phyloP scores from a whole-genome alignment of 2,113 vertebrate genomes.

The Xenotilapia leptura region DNA sequence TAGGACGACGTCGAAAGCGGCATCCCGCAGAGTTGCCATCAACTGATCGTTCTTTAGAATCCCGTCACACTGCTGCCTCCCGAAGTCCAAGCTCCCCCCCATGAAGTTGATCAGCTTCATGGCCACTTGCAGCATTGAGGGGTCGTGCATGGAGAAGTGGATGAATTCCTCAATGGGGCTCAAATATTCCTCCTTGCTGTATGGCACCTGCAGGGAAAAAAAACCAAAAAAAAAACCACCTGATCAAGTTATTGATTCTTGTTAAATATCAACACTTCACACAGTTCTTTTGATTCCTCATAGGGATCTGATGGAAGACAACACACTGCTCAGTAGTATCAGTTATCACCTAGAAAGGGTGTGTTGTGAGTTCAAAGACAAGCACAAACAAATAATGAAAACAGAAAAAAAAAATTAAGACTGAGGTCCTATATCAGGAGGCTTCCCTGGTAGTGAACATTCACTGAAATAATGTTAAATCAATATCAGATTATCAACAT shows the following conservation, averaged over 20 bases:
- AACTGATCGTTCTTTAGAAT: background rate
- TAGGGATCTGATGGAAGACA: background rate
- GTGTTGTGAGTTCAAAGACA: background rate
- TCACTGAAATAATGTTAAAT: background rate
- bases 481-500: background rate
- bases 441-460: background rate
- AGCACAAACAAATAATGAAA: background rate
- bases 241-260: background rate
- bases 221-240: background rate
- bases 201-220: background rate
- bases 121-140: background rate
- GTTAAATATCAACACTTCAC: background rate
- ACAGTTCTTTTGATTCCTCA: background rate
- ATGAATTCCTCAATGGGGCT: background rate
- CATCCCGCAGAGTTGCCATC: background rate
- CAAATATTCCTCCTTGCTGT: background rate
- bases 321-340: background rate
- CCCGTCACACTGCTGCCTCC: background rate
- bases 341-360: background rate
- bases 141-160: background rate
- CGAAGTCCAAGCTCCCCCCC: rapidly evolving
- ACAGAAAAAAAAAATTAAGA: background rate
- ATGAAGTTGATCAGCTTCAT: rapidly evolving
- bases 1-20: background rate
- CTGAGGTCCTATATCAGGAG: background rate